Percentiles rank a stretch among this genome's conserved stretches.
Conservation (phyloP, 2,888 invertebrate genomes). For the Lepidochitona cinerea region DNA sequence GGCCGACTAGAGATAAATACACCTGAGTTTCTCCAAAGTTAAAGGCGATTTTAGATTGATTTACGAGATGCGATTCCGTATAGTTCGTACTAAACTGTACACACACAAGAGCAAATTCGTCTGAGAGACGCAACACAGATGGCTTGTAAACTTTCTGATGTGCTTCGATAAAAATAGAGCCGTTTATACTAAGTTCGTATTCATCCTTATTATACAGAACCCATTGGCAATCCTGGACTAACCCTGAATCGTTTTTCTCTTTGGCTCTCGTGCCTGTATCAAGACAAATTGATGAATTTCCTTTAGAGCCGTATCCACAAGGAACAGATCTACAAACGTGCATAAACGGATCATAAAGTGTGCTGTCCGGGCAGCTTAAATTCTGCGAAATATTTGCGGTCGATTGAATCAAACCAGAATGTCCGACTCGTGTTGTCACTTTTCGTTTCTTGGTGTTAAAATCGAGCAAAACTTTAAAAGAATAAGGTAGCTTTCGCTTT, state of each 20-base stretch:
- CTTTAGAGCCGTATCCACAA: constrained; percentile 13
- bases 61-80: constrained; percentile 12
- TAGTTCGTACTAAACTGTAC: constrained; percentile 21
- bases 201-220: constrained; percentile 18
- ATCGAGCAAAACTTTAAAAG: constrained; percentile 28
- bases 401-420: not conserved
- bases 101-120: constrained; percentile 31
- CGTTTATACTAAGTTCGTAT: constrained; percentile 19
- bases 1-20: constrained; percentile 76
- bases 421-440: constrained; percentile 14
- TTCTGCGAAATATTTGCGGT: not conserved
- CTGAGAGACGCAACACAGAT: constrained; percentile 23
- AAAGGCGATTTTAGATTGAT: constrained; percentile 12
- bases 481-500: constrained; percentile 11
- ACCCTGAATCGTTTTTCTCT: not conserved
- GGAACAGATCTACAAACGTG: constrained; percentile 29
- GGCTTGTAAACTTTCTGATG: constrained; percentile 13
- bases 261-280: not conserved
- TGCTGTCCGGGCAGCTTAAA: constrained; percentile 21
- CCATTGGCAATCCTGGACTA: constrained; percentile 1
- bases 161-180: constrained; percentile 11
- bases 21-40: constrained; percentile 25
- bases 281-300: constrained; percentile 20
- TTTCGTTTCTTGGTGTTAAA: constrained; percentile 20
- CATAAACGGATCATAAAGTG: constrained; percentile 36